phyloP scores from a whole-genome alignment of 30 jellyfish, hydroid and myxozoan species.

The Nemopilema nomurai region DNA sequence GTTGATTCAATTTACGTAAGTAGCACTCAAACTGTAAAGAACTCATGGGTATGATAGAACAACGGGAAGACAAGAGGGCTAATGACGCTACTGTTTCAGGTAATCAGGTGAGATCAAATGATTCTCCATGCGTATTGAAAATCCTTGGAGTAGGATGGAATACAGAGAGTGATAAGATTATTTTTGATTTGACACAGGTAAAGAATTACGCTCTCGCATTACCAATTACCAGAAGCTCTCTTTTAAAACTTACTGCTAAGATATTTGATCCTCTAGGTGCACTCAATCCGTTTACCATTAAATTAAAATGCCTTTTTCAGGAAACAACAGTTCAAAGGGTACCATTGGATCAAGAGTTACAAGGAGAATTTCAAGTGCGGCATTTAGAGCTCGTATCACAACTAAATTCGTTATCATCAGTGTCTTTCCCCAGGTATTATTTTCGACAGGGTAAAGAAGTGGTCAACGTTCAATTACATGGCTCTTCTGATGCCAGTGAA shows the following conservation, averaged over 20 bases:
- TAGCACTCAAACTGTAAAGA: neutral
- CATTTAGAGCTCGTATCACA: constrained; percentile 6
- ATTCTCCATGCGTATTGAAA: neutral
- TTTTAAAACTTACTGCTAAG: neutral
- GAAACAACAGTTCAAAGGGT: neutral
- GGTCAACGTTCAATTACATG: constrained; percentile 31
- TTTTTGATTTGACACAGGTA: constrained; percentile 1
- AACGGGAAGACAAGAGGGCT: neutral
- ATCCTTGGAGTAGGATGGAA: constrained; percentile 35
- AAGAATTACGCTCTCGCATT: neutral
- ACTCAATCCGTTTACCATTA: neutral
- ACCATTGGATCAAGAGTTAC: constrained; percentile 17
- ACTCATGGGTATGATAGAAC: neutral
- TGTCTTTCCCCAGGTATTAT: constrained; percentile 43
- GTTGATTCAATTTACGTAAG: neutral
- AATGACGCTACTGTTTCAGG: too few relatives aligned
- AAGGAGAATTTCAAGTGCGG: neutral
- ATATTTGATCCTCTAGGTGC: constrained; percentile 20
- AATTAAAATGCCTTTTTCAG: neutral
- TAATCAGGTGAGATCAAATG: neutral
- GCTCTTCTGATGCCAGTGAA: constrained; percentile 58
- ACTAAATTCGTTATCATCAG: neutral
- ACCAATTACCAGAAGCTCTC: neutral
- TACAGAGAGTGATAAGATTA: constrained; percentile 2
- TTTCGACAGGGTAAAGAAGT: constrained; percentile 29